Conservation (phyloP, 2,113 vertebrate species). For the Etheostoma cragini region DNA sequence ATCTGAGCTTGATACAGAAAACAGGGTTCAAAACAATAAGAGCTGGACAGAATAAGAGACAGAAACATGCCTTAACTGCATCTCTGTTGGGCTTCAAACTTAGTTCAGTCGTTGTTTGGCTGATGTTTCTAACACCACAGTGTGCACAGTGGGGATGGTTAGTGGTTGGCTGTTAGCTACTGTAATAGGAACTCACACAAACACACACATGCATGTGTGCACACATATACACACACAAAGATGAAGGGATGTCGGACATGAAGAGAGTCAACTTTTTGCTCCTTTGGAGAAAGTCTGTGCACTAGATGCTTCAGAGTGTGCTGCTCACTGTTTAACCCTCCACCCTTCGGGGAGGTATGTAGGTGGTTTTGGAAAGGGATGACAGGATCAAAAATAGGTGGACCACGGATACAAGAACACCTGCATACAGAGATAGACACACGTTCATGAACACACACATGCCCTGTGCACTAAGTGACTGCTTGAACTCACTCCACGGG, state of each 20-base stretch:
- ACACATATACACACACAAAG: conserved; percentile 28
- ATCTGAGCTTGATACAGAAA: conserved; percentile 29
- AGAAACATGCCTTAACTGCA: conserved; percentile 44
- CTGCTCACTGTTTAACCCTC: conserved; percentile 57
- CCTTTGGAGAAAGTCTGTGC: conserved; percentile 47
- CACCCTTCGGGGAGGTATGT: conserved; percentile 51
- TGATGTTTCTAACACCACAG: conserved; percentile 48
- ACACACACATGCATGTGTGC: neutral
- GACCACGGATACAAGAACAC: conserved; percentile 40
- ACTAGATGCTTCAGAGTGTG: conserved; percentile 21
- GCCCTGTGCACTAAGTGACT: conserved; percentile 34
- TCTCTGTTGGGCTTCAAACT: conserved; percentile 65
- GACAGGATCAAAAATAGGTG: conserved; percentile 68
- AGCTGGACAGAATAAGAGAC: conserved; percentile 25
- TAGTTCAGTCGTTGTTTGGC: conserved; percentile 34
- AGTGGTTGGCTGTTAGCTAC: conserved; percentile 44
- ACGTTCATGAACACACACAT: conserved; percentile 26
- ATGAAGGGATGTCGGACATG: conserved; percentile 56
- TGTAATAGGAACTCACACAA: conserved; percentile 32
- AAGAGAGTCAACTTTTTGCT: conserved; percentile 55
- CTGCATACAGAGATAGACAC: conserved; percentile 60
- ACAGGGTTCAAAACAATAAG: conserved; percentile 31
- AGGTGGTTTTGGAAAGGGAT: conserved; percentile 63
- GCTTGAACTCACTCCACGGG: conserved; percentile 53
- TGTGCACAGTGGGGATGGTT: conserved; percentile 33